These are phyloP conservation scores for Noctua janthina DNA, from an alignment of 2,888 invertebrate genomes.

Conservation along the genomic window DNA sequence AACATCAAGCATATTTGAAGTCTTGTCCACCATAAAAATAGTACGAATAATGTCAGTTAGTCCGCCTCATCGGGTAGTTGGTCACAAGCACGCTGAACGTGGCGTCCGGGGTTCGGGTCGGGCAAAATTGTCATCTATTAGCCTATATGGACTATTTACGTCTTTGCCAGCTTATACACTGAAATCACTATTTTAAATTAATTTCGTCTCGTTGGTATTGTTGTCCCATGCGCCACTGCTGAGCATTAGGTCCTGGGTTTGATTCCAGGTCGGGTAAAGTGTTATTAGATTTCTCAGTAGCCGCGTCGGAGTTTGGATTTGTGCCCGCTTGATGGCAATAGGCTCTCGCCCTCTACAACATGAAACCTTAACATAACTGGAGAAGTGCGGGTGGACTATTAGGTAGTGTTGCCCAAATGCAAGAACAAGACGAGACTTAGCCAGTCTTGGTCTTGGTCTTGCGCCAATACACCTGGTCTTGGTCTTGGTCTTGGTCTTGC, in stretches of 20 bases:
- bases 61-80: too few species aligned
- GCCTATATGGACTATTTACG: too few species aligned
- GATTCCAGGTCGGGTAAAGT: neutral
- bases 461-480: too few species aligned
- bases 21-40: too few species aligned
- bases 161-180: too few species aligned
- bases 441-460: too few species aligned
- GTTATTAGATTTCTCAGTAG: neutral
- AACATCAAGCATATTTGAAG: neutral
- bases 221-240: neutral
- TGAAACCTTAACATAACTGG: neutral
- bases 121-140: too few species aligned
- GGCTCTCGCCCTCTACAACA: neutral
- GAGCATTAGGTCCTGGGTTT: neutral
- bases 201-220: neutral
- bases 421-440: too few species aligned
- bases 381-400: neutral
- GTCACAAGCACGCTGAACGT: neutral
- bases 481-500: too few species aligned
- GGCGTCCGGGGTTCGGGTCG: neutral
- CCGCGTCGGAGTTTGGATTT: neutral
- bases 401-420: too few species aligned
- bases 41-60: neutral
- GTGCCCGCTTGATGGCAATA: neutral
- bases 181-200: too few species aligned